Percentiles rank a stretch among this genome's conserved stretches.
These are phyloP conservation scores for Rotaria macrura DNA, from an alignment of 2,888 invertebrate species.

Conservation along the genomic window DNA sequence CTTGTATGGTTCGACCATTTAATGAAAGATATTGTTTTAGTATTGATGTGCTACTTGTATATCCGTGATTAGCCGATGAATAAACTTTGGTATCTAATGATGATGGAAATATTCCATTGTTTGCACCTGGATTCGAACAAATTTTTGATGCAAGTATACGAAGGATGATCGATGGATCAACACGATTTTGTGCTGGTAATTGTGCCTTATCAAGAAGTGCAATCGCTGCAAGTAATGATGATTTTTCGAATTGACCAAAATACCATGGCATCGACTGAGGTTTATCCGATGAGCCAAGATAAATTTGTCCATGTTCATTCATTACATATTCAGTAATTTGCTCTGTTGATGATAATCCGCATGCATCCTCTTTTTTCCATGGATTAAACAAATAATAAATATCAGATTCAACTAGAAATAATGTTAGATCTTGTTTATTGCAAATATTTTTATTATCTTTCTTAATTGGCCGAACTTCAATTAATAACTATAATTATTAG, in stretches of 20 bases:
- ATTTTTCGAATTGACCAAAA: constrained; percentile 4
- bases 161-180: background rate
- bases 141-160: background rate
- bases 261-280: background rate
- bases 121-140: background rate
- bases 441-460: background rate
- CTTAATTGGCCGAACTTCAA: background rate
- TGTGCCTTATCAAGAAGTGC: background rate
- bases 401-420: background rate
- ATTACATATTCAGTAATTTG: constrained; percentile 1
- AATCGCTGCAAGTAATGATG: background rate
- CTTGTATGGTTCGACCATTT: background rate
- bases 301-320: constrained; percentile 13
- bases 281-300: background rate
- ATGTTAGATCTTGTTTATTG: background rate
- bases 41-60: background rate
- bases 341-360: background rate
- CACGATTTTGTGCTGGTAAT: background rate
- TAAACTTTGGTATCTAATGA: no score
- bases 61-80: background rate
- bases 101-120: background rate
- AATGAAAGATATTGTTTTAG: background rate
- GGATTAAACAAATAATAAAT: constrained; percentile 10
- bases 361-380: constrained; percentile 3
- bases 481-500: background rate